Evolutionary conservation across 2,797 vertebrate genomes (phyloP), one percentile per base, ranked within the genome.

Genomic region (Darevskia mixta): DNA sequence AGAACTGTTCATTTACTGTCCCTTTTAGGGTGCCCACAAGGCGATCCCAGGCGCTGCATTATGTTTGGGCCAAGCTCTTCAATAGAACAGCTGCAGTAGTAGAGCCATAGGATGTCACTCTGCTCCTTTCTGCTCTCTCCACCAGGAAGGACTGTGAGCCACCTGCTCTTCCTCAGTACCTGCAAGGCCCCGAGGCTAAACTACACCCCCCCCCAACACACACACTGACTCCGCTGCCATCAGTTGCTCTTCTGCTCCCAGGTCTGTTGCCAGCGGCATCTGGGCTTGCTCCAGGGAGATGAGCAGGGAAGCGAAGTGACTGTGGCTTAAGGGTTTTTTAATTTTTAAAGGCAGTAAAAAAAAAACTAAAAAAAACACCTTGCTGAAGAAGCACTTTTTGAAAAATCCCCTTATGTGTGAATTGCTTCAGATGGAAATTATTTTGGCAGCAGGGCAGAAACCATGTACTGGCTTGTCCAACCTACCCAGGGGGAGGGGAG

Each of bases 341-440:
- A 83, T 84, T 61, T 88, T 88, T 83, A 83, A 88, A 71, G 75
- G n/a, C 35, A 25, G 8, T 32, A 73, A 55, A 73, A 13, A 49
- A 11, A 49, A 2, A 45, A n/a, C n/a, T n/a, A n/a, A 0, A 11
- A 45, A 80, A 32, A 29, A 38, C 64, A 78, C 4, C 64, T 61
- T 79, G 75, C 87, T 88, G 87, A 71, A 88, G 49, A 58, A 55
- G 64, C 45, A 17, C 75, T 83, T 79, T 10, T 11, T 55, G 29
- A 71, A 49, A 79, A 58, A 38, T 27, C 20, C 11, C 4, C 1
- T 35, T 8, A 20, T 49, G 9, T 87, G 80, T 76, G 43, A 82
- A 55, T 67, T 1, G 32, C 27, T 61, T 32, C 35, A 8, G 20
- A 79, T 72, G 2, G 38, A n/a, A 61, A 35, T 23, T 18, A 25